Evolutionary conservation across 2,113 vertebrate species (phyloP).

Genomic region (Sterna hirundo): DNA sequence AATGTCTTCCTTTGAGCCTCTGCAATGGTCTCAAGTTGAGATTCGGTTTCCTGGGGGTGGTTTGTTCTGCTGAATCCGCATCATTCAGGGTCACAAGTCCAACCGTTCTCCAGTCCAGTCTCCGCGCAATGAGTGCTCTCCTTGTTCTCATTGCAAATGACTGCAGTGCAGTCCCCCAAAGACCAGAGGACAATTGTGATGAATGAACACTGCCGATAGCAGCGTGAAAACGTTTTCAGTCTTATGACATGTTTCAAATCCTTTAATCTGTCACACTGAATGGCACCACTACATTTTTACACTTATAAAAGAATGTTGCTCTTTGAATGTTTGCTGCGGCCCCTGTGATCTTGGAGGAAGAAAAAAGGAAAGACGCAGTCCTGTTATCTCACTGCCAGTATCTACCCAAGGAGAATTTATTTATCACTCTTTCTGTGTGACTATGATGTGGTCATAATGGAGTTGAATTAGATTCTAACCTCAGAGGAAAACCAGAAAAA

Average conservation of each 20-base stretch:
- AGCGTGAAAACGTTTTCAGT: not conserved
- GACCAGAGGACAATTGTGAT: not conserved
- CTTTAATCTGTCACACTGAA: not conserved
- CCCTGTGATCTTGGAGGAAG: not conserved
- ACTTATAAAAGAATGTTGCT: not conserved
- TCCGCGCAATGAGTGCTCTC: not conserved
- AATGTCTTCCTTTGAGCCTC: not conserved
- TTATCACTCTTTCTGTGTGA: not conserved
- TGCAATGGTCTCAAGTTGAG: not conserved
- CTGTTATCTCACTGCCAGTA: not conserved
- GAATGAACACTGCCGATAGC: not conserved
- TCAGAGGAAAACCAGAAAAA: not conserved
- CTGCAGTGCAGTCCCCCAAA: not conserved
- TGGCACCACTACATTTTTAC: not conserved
- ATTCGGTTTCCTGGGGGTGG: not conserved
- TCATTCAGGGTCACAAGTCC: not conserved
- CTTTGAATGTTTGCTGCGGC: not conserved
- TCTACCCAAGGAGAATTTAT: not conserved
- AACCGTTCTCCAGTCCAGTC: not conserved
- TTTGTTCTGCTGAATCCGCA: not conserved
- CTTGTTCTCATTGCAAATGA: not conserved
- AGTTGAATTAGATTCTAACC: not conserved
- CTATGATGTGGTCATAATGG: not conserved
- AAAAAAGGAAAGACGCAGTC: not conserved
- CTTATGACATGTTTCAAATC: not conserved